phyloP scores from a whole-genome alignment of 2,113 vertebrate genomes.

The Fregetta grallaria region DNA sequence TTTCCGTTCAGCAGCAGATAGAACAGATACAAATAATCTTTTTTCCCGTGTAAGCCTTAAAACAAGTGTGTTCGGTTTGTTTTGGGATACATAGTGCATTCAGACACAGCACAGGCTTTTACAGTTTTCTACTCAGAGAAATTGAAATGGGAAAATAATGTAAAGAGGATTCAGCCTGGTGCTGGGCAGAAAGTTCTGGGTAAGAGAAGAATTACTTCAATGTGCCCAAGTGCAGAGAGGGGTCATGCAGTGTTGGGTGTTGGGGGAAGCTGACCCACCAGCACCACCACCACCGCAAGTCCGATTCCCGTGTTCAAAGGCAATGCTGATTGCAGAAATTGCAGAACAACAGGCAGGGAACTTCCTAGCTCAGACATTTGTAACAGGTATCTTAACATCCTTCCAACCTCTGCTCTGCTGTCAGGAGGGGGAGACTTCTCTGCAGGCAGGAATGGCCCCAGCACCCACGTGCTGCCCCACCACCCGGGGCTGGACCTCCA shows the following conservation, averaged over 20 bases:
- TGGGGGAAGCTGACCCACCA: neutral
- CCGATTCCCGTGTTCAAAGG: neutral
- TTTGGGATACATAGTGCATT: neutral
- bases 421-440: neutral
- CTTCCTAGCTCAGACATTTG: neutral
- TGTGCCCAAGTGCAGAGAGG: neutral
- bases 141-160: neutral
- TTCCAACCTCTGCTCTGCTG: neutral
- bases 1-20: neutral
- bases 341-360: neutral
- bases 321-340: neutral
- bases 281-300: neutral
- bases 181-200: neutral
- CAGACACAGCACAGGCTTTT: neutral
- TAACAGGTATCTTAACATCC: neutral
- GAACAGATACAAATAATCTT: neutral
- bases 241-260: neutral
- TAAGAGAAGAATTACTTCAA: neutral
- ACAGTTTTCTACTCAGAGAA: neutral
- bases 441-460: neutral
- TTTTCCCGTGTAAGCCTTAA: neutral
- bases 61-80: fast-evolving
- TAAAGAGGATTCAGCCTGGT: neutral
- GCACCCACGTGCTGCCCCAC: neutral
- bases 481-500: neutral